A percentile compares a stretch with the other conserved stretches of the same genome.
Conservation (phyloP, 2,888 invertebrate genomes). For the Ctena decussata region DNA sequence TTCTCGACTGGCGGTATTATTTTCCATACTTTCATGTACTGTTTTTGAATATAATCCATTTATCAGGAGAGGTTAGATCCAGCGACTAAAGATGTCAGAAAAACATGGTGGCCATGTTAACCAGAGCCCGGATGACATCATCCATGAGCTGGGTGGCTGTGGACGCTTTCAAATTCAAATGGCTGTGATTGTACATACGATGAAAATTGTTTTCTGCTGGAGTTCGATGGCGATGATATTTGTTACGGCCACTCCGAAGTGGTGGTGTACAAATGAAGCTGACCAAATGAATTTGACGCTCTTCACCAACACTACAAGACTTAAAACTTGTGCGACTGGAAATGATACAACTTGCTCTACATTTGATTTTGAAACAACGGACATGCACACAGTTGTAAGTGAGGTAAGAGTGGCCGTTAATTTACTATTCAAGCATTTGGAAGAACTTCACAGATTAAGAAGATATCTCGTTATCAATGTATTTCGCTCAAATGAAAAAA, state of each 20-base stretch:
- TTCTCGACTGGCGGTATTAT: no score
- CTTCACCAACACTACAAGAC: not conserved
- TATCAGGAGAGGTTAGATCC: no score
- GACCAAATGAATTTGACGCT: not conserved
- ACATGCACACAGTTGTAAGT: constrained; percentile 16
- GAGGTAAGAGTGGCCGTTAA: not conserved
- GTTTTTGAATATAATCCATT: no score
- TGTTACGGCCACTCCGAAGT: constrained; percentile 33
- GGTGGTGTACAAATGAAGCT: constrained; percentile 33
- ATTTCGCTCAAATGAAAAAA: no score
- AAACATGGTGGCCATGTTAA: no score
- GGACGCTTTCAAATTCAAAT: constrained; percentile 44
- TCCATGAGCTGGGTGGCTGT: constrained; percentile 48
- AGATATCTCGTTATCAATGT: no score
- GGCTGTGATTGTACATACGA: constrained; percentile 27
- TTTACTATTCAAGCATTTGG: no score
- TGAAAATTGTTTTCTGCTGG: constrained; percentile 42
- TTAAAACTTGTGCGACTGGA: constrained; percentile 3
- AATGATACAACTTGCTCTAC: constrained; percentile 36
- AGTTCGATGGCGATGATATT: constrained; percentile 33
- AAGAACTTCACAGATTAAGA: no score
- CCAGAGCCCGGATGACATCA: constrained; percentile 45
- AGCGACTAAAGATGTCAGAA: no score
- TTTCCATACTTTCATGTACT: no score
- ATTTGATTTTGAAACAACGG: constrained; percentile 7